Conservation (phyloP, 2,888 invertebrate genomes). For the Agrilus cyanescens region DNA sequence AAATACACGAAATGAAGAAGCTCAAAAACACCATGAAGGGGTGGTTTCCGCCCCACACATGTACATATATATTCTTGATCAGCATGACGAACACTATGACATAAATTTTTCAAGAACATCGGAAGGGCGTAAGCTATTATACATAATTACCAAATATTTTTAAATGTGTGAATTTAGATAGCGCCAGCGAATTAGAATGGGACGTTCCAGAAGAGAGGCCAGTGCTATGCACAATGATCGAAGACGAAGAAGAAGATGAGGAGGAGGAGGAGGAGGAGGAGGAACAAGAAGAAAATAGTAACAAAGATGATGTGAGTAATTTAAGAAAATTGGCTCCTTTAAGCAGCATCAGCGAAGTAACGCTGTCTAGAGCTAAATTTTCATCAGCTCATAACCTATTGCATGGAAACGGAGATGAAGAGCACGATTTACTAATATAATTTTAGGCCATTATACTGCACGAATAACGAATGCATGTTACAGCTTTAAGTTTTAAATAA, state of each 20-base stretch:
- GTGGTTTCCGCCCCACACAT: too few relatives aligned
- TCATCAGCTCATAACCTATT: constrained; percentile 1
- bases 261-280: constrained; percentile 21
- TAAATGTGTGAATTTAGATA: constrained; percentile 36
- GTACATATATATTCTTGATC: too few relatives aligned
- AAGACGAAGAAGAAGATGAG: constrained; percentile 14
- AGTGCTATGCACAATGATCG: constrained; percentile 30
- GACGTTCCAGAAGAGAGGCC: constrained; percentile 43
- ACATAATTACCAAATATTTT: background rate
- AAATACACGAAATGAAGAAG: too few relatives aligned
- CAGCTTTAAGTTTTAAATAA: too few relatives aligned
- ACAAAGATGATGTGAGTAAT: constrained; percentile 37
- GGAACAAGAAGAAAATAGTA: constrained; percentile 7
- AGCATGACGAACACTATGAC: too few relatives aligned
- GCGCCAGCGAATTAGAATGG: constrained; percentile 42
- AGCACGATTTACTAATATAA: too few relatives aligned
- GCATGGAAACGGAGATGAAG: too few relatives aligned
- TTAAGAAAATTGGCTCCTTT: constrained; percentile 37
- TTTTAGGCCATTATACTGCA: too few relatives aligned
- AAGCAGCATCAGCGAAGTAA: constrained; percentile 43
- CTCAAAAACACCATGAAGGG: too few relatives aligned
- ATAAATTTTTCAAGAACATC: too few relatives aligned
- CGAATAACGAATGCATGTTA: too few relatives aligned
- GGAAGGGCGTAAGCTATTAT: constrained; percentile 1
- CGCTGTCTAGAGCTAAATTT: constrained; percentile 17